phyloP scores from a whole-genome alignment of 53 echinoderm and acorn worm species.

The Antedon mediterranea region DNA sequence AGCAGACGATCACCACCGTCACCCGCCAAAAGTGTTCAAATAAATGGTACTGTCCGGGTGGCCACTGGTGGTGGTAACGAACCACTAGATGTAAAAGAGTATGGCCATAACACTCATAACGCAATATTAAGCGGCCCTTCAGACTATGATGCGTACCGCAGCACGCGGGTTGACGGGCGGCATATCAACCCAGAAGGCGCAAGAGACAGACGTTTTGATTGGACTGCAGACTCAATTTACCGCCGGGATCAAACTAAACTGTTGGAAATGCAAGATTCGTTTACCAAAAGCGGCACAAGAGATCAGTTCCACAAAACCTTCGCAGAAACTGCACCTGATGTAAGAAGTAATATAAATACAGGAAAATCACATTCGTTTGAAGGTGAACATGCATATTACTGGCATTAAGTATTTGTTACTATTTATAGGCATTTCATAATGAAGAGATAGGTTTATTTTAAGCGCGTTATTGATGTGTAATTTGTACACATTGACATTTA shows the following conservation, averaged over 20 bases:
- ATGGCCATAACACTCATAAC: background rate
- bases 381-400: conserved; percentile 70
- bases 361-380: conserved; percentile 87
- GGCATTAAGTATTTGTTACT: too few relatives aligned
- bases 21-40: conserved; percentile 25
- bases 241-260: conserved; percentile 69
- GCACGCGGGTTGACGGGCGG: conserved; percentile 55
- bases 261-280: conserved; percentile 66
- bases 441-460: too few relatives aligned
- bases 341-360: conserved; percentile 53
- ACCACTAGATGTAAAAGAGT: conserved; percentile 23
- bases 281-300: conserved; percentile 52
- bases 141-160: conserved; percentile 34
- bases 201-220: conserved; percentile 54
- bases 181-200: conserved; percentile 64
- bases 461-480: too few relatives aligned
- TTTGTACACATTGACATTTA: too few relatives aligned
- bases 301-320: conserved; percentile 47
- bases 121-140: too few relatives aligned
- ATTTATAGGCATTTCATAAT: too few relatives aligned
- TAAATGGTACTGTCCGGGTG: conserved; percentile 42
- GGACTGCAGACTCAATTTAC: conserved; percentile 55
- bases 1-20: conserved; percentile 6
- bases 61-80: conserved; percentile 38
- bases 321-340: conserved; percentile 66